phyloP scores from a whole-genome alignment of 2,888 invertebrate genomes.

The Plagodis dolabraria region DNA sequence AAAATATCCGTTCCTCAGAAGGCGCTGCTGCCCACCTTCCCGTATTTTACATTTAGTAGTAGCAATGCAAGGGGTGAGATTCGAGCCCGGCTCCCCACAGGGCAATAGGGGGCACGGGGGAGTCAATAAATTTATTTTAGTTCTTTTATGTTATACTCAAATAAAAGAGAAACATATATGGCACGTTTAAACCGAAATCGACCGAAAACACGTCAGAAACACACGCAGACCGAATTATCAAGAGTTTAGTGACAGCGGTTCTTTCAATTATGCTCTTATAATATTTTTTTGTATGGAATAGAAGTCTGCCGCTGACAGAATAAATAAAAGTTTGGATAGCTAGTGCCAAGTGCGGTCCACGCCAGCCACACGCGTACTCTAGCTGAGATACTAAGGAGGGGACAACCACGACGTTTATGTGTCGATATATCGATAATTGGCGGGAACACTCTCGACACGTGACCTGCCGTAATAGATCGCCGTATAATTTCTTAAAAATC shows the following conservation, averaged over 20 bases:
- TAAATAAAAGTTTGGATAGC: conserved; percentile 79
- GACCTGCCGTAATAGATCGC: too few species aligned
- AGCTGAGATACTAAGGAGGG: conserved; percentile 46
- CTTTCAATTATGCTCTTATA: conserved; percentile 33
- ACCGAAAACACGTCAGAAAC: conserved; percentile 11
- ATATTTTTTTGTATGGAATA: conserved; percentile 43
- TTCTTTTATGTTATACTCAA: too few species aligned
- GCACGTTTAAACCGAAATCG: not conserved
- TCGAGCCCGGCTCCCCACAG: too few species aligned
- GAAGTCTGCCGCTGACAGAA: conserved; percentile 71
- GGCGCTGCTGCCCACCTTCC: too few species aligned
- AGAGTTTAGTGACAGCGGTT: conserved; percentile 22
- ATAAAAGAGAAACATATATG: not conserved
- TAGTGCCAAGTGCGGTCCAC: conserved; percentile 70
- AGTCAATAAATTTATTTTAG: too few species aligned
- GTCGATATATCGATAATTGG: conserved; percentile 3
- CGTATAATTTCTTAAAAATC: too few species aligned
- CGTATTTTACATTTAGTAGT: too few species aligned
- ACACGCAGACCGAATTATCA: conserved; percentile 25
- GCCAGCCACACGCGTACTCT: conserved; percentile 63
- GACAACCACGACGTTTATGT: conserved; percentile 1
- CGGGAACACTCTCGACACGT: too few species aligned
- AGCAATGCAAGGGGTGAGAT: too few species aligned
- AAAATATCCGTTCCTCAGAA: too few species aligned
- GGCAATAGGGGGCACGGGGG: too few species aligned